Evolutionary conservation across 2,797 vertebrate species (phyloP), one percentile per base, ranked within the genome.

Genomic region (Silurus lanzhouensis): DNA sequence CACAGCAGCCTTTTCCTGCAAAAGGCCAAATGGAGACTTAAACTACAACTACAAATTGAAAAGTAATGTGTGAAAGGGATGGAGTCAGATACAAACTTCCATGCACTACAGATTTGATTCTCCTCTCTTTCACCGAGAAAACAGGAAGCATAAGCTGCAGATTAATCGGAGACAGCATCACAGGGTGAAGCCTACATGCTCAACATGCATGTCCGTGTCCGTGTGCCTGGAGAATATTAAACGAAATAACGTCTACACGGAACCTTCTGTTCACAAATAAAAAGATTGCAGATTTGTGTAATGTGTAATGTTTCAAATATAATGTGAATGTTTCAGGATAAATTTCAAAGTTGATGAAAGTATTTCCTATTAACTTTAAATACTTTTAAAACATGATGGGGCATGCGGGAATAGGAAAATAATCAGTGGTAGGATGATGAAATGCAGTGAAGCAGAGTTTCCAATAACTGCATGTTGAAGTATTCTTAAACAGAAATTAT

Each of bases 1-100:
- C 92, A 92, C 92, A 91, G 91, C 90, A 89, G 90, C 86, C 85
- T 90, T 86, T 80, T 72, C 87, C 79, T 87, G 92, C 87, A 90
- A 91, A 91, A 87, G 84, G 82, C 82, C 89, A 91, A 91, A 89
- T 89, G 90, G 91, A 89, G 89, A 91, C 90, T 93, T 91, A 91
- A 87, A 88, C 90, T 91, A 92, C 91, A 86, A 89, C 87, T 90
- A 91, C 90, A 93, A 93, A 95, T 93, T 92, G 92, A 93, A 94
- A 94, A 94, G 92, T 93, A 93, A 89, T 90, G 88, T 90, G 89
- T 90, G 88, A 88, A 84, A 87, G 76, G 85, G 85, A 87, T 87
- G 52, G 79, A 86, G 87, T 81, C 27, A 67, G 86, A 83, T 58
- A 77, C 77, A 77, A 85, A 82, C 88, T 88, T 84, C 76, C 79